phyloP scores from a whole-genome alignment of 2,888 invertebrate species.

The Ptychoptera contaminata region DNA sequence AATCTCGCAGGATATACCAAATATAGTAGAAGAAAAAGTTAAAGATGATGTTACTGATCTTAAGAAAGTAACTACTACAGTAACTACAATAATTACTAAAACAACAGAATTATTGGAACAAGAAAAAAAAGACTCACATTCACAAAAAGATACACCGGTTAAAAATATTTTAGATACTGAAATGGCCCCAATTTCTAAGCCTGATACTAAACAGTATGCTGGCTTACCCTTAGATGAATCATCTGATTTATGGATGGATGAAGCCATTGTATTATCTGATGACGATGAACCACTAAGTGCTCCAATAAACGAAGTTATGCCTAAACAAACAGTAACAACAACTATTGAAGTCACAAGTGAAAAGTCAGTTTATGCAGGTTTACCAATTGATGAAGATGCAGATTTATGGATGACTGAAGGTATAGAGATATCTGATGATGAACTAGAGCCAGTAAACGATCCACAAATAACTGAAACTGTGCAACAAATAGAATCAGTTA shows the following conservation, averaged over 20 bases:
- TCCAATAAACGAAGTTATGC: slow-evolving; percentile 5
- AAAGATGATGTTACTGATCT: no score
- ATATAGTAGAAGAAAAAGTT: no score
- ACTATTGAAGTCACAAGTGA: not conserved
- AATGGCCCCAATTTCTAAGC: not conserved
- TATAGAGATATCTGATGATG: slow-evolving; percentile 22
- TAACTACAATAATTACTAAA: no score
- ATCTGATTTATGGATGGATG: slow-evolving; percentile 15
- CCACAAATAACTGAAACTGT: slow-evolving; percentile 1
- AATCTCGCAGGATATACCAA: no score
- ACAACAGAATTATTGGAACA: no score
- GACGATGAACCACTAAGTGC: slow-evolving; percentile 12
- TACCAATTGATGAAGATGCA: slow-evolving; percentile 20
- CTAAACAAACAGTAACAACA: not conserved
- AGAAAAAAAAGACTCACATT: no score
- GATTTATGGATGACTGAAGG: slow-evolving; percentile 28
- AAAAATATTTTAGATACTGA: no score
- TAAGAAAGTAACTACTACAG: no score
- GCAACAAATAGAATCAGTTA: not conserved
- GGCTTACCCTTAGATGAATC: slow-evolving; percentile 16
- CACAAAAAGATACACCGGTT: no score
- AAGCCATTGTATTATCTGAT: slow-evolving; percentile 17
- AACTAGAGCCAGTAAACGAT: not conserved
- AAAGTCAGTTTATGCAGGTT: slow-evolving; percentile 15
- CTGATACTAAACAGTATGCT: not conserved